These are phyloP conservation scores for Eilema depressum DNA, from an alignment of 2,888 invertebrate genomes.

Conservation along the genomic window DNA sequence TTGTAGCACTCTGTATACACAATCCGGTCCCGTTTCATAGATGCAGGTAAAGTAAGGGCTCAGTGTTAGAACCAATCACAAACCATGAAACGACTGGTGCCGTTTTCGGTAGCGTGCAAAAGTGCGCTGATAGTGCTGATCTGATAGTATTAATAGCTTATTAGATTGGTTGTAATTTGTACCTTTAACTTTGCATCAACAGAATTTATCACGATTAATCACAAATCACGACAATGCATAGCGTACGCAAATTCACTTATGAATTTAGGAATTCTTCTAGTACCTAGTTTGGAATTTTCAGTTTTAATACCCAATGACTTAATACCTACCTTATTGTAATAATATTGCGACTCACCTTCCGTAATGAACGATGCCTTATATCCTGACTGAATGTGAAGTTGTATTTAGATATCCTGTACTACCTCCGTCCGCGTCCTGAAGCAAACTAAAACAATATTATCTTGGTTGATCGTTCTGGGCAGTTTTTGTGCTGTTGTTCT, in stretches of 20 bases:
- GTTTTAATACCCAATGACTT: background rate
- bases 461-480: conserved; percentile 20
- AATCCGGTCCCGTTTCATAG: too few relatives aligned
- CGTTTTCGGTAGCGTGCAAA: background rate
- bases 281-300: background rate
- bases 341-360: background rate
- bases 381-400: background rate
- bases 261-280: background rate
- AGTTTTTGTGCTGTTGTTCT: conserved; percentile 32
- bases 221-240: too few relatives aligned
- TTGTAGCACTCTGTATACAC: too few relatives aligned
- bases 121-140: background rate
- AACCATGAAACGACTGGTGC: too few relatives aligned
- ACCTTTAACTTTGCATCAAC: background rate
- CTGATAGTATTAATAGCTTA: background rate
- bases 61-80: too few relatives aligned
- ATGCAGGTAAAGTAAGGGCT: too few relatives aligned
- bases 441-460: conserved; percentile 54
- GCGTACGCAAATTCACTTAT: background rate
- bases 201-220: background rate
- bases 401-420: background rate
- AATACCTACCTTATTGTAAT: background rate
- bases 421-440: conserved; percentile 27
- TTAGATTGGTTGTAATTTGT: background rate
- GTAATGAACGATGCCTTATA: background rate